Percentiles rank a stretch among this genome's conserved stretches.
Evolutionary conservation across 1,140 invertebrate genomes (phyloP).

Genomic region (Patella vulgata): DNA sequence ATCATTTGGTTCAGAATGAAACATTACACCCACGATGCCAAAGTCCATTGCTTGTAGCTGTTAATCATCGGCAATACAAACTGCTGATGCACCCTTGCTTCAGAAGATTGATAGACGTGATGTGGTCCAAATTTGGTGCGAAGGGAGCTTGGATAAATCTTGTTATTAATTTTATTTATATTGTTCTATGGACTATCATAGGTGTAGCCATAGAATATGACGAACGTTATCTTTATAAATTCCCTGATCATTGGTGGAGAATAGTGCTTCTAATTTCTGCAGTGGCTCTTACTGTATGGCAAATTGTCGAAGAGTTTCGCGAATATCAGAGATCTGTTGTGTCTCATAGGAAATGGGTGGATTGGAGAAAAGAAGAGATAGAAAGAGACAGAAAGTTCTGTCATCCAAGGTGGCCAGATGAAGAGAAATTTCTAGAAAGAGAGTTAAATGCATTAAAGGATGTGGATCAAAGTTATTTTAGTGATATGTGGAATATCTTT

Average conservation of each 20-base stretch:
- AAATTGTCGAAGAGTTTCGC: conserved; percentile 56
- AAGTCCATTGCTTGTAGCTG: conserved; percentile 40
- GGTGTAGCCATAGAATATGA: conserved; percentile 57
- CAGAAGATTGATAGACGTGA: conserved; percentile 39
- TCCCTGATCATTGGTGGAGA: conserved; percentile 59
- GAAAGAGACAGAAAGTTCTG: conserved; percentile 51
- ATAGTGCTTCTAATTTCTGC: conserved; percentile 53
- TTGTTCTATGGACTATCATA: conserved; percentile 59
- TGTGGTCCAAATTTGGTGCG: conserved; percentile 59
- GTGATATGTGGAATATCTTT: conserved; percentile 63
- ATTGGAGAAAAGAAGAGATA: conserved; percentile 48
- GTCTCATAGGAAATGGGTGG: conserved; percentile 46
- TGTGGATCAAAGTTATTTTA: conserved; percentile 54
- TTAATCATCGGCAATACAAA: conserved; percentile 53
- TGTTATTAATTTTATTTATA: conserved; percentile 59
- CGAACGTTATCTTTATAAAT: conserved; percentile 47
- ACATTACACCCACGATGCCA: conserved; percentile 16
- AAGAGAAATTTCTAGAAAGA: conserved; percentile 46
- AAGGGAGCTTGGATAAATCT: conserved; percentile 49
- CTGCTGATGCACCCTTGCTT: conserved; percentile 53
- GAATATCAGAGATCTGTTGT: conserved; percentile 51
- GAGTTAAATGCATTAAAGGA: conserved; percentile 51
- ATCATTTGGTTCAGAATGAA: conserved; percentile 50
- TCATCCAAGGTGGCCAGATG: conserved; percentile 63
- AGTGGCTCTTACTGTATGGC: conserved; percentile 51